phyloP scores from a whole-genome alignment of 2,888 invertebrate genomes.

The Drosophila recens region DNA sequence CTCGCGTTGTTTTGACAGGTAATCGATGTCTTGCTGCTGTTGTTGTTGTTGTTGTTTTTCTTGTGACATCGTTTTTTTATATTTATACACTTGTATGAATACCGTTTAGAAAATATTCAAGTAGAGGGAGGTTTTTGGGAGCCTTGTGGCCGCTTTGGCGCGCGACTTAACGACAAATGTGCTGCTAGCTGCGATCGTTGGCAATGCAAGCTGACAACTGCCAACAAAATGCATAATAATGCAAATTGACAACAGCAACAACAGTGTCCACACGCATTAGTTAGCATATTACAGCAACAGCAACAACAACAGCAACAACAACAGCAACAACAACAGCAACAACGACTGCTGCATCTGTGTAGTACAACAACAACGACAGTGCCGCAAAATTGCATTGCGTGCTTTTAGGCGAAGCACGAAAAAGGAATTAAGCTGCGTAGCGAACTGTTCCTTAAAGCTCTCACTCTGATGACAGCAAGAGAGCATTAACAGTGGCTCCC shows the following conservation, averaged over 20 bases:
- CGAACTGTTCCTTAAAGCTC: background rate
- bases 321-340: constrained; percentile 20
- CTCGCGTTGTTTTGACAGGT: constrained; percentile 26
- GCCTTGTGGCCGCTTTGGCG: constrained; percentile 22
- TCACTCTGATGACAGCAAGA: background rate
- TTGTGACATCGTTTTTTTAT: constrained; percentile 24
- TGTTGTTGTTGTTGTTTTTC: constrained; percentile 6
- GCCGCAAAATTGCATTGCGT: constrained; percentile 22
- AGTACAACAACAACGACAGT: constrained; percentile 6
- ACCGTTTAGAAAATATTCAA: background rate
- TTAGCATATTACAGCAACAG: constrained; percentile 45
- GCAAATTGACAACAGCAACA: constrained; percentile 33
- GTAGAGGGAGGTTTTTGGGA: background rate
- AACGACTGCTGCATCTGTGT: background rate
- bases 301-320: constrained; percentile 24
- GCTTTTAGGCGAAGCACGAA: constrained; percentile 54
- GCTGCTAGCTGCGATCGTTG: constrained; percentile 14
- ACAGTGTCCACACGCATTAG: constrained; percentile 15
- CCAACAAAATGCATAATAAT: constrained; percentile 37
- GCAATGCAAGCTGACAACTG: constrained; percentile 5
- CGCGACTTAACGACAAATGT: constrained; percentile 46
- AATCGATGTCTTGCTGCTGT: constrained; percentile 9
- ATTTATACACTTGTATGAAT: background rate
- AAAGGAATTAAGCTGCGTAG: background rate
- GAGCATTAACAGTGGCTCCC: background rate